These are phyloP conservation scores for Cyprichromis sp. DNA, from an alignment of 2,113 vertebrate genomes.

Conservation along the genomic window DNA sequence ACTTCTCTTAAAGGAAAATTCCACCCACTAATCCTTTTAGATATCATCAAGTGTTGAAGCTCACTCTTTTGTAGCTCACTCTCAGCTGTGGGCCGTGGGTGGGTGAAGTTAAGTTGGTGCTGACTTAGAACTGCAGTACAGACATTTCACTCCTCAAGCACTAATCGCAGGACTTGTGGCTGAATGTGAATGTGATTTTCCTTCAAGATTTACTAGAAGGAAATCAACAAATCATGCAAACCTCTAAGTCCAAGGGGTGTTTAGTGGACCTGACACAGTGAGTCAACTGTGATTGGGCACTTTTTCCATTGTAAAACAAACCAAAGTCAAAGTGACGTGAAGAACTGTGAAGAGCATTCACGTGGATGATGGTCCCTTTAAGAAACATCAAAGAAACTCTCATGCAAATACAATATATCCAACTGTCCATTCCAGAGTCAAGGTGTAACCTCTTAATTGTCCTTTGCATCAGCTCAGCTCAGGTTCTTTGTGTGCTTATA, in stretches of 20 bases:
- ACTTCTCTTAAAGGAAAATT: constrained; percentile 40
- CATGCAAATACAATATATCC: not conserved
- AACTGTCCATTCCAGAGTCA: not conserved
- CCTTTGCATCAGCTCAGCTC: not conserved
- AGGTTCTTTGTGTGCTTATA: not conserved
- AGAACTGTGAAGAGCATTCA: not conserved
- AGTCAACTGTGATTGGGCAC: not conserved
- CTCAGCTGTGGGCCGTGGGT: not conserved
- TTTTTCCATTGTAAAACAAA: not conserved
- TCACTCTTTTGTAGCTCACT: not conserved
- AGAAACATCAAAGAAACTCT: not conserved
- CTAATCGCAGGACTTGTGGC: not conserved
- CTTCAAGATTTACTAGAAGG: not conserved
- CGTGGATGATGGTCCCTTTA: not conserved
- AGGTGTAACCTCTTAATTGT: not conserved
- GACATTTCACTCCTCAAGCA: not conserved
- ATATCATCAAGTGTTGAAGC: not conserved
- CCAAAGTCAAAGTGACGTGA: not conserved
- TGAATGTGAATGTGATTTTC: not conserved
- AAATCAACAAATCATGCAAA: not conserved
- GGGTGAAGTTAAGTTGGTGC: not conserved
- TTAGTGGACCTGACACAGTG: not conserved
- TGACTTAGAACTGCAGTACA: not conserved
- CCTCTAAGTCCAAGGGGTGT: not conserved
- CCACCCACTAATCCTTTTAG: constrained; percentile 21